Conservation (phyloP, 2,113 vertebrate species). For the Myotis lucifugus region DNA sequence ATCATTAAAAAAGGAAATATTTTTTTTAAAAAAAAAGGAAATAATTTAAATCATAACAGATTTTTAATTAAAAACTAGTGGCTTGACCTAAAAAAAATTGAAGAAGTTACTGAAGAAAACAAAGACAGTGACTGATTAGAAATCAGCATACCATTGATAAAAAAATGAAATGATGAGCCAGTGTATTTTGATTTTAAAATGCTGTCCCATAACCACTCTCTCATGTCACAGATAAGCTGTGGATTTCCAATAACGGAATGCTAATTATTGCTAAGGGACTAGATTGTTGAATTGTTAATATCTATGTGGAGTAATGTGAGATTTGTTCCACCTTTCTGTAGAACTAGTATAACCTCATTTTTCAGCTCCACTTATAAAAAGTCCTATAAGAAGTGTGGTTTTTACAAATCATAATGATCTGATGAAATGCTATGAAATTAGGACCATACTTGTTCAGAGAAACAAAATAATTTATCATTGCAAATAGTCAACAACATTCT, state of each 20-base stretch:
- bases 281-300: background rate
- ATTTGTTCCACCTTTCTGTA: background rate
- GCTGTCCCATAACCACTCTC: background rate
- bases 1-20: background rate
- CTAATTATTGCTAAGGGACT: background rate
- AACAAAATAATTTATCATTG: background rate
- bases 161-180: background rate
- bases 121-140: background rate
- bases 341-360: background rate
- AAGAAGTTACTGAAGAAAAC: background rate
- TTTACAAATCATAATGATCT: background rate
- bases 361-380: background rate
- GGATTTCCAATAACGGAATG: background rate
- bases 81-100: background rate
- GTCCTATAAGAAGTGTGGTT: background rate
- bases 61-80: background rate
- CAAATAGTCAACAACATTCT: background rate
- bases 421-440: background rate
- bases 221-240: background rate
- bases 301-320: background rate
- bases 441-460: background rate
- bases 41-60: background rate
- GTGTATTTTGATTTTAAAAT: background rate
- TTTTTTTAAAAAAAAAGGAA: background rate
- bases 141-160: background rate